Conservation (phyloP, 2,797 vertebrate genomes). For the Gastrophryne carolinensis region DNA sequence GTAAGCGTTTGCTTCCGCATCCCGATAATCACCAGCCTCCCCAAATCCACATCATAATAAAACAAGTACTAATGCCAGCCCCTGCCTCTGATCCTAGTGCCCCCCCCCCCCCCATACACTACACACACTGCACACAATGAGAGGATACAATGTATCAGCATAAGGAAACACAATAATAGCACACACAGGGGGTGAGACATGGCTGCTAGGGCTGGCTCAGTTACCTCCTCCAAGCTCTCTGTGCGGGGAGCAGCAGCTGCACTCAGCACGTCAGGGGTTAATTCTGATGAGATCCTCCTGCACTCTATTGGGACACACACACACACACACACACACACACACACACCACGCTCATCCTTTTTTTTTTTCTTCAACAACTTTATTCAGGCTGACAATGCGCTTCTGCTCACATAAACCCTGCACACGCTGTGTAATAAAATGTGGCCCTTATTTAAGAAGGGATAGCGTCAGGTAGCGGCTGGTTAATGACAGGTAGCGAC, state of each 20-base stretch:
- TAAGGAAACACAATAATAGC: not conserved
- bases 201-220: not conserved
- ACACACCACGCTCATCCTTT: not conserved
- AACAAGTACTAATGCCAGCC: not conserved
- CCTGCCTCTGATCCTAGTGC: too few species aligned
- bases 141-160: not conserved
- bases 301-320: slow-evolving; percentile 26
- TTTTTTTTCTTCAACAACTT: slow-evolving; percentile 38
- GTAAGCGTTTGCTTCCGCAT: not conserved
- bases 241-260: slow-evolving; percentile 17
- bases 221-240: slow-evolving; percentile 22
- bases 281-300: not conserved
- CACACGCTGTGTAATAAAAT: too few species aligned
- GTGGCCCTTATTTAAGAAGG: too few species aligned
- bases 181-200: not conserved
- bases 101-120: not conserved
- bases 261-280: slow-evolving; percentile 43
- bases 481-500: too few species aligned
- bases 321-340: not conserved
- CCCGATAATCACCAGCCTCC: not conserved
- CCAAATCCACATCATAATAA: not conserved
- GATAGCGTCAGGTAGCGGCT: too few species aligned
- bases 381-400: slow-evolving; percentile 5
- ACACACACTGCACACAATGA: not conserved
- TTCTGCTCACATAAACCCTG: not conserved